These are phyloP conservation scores for Sparidentex hasta DNA, from an alignment of 2,797 vertebrate genomes.

Conservation along the genomic window DNA sequence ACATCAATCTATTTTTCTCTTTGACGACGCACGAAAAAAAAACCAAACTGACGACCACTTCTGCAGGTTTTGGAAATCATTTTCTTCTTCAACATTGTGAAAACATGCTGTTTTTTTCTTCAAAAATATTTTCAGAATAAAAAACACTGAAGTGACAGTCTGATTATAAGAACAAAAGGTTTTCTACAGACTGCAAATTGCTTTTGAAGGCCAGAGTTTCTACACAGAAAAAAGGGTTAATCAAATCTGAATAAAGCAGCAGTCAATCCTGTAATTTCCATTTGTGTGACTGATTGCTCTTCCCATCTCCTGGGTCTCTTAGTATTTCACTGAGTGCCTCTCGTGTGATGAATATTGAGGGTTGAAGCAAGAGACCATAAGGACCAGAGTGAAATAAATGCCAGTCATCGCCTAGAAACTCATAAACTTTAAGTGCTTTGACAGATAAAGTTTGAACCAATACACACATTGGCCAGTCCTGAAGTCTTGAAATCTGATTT, in stretches of 20 bases:
- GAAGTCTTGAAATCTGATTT: no score
- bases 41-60: background rate
- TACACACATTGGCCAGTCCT: no score
- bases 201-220: background rate
- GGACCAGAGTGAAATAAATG: conserved; percentile 33
- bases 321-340: conserved; percentile 20
- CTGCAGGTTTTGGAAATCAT: background rate
- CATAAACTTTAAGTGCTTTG: background rate
- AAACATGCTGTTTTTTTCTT: background rate
- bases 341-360: conserved; percentile 24
- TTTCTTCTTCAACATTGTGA: background rate
- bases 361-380: conserved; percentile 14
- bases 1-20: background rate
- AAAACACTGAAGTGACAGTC: background rate
- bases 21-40: background rate
- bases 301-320: background rate
- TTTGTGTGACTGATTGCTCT: conserved; percentile 32
- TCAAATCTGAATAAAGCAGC: conserved; percentile 22
- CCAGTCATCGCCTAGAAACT: background rate
- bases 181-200: background rate
- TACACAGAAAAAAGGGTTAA: background rate
- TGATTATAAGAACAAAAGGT: background rate
- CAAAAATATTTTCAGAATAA: background rate
- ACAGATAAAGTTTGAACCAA: conserved; percentile 2
- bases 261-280: conserved; percentile 29